Base-by-base conservation (phyloP, 2,888 invertebrate species). In the Macroteleia sp. region DNA sequence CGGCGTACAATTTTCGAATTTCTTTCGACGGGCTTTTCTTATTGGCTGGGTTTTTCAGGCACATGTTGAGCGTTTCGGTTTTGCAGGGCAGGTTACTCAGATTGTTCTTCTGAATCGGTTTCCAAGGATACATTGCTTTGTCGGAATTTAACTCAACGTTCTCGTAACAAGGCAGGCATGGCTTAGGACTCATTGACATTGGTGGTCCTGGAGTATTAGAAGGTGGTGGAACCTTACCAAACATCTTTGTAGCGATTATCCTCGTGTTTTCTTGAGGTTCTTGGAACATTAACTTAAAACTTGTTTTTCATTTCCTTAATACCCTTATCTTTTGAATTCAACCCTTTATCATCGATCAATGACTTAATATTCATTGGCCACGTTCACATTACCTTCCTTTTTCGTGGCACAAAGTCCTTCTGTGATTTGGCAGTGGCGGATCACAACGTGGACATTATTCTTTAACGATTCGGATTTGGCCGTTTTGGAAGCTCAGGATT, bases 121-220 rank as follows among this genome's bases (percentile, higher is more conserved):
- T 81, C 90, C 90, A 90, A 2, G 85, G 79, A 22, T 85, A 86
- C n/a, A 82, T 54, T 41, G 86, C 86, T 4, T 87, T 88, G n/a
- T 90, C 88, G 39, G 66, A 48, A 12, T 56, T 39, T 3, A 74
- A n/a, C 59, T 73, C 81, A 3, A 9, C 8, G 36, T 89, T 86
- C 64, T 90, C 78, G 80, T 89, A 89, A 46, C 89, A 89, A 16
- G 88, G 86, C 30, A 59, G 12, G 22, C 41, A 50, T 9, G 61
- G 32, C 19, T 67, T 67, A 3, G 59, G 22, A 9, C 16, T 50
- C 19, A 20, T 22, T 10, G 32, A 6, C 22, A 56, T 30, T 14
- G 79, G 61, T 50, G 88, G 88, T 28, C 87, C 89, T 25, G 89
- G 86, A 28, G 84, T 83, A 71, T 88, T 89, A 19, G 88, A 83